These are phyloP conservation scores for Acromyrmex heyeri DNA, from an alignment of 1,140 invertebrate species.

Conservation along the genomic window DNA sequence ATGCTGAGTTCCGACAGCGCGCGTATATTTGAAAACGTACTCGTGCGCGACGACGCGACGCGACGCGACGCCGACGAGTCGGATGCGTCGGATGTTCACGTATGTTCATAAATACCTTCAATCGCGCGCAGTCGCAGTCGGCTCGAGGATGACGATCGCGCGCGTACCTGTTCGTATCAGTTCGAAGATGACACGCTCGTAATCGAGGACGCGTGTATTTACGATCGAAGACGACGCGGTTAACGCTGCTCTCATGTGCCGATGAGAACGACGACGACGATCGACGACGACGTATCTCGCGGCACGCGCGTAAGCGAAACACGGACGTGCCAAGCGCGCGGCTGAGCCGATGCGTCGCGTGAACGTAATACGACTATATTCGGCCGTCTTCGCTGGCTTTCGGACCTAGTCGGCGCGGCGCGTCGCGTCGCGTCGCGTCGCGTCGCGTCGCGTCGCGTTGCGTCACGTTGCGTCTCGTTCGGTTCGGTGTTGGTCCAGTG, in stretches of 20 bases:
- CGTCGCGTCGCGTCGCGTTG: conserved; percentile 54
- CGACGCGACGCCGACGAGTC: background rate
- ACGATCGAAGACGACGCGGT: conserved; percentile 36
- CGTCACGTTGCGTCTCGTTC: conserved; percentile 53
- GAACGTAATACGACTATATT: conserved; percentile 79
- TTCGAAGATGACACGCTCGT: background rate
- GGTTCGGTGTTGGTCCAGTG: conserved; percentile 52
- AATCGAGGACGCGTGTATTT: background rate
- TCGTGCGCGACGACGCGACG: background rate
- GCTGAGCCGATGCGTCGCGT: conserved; percentile 76
- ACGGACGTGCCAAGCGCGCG: conserved; percentile 60
- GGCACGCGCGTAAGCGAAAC: conserved; percentile 56
- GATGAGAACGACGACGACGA: background rate
- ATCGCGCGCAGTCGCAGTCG: conserved; percentile 18
- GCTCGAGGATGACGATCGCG: background rate
- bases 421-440: conserved; percentile 62
- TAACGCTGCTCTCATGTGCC: background rate
- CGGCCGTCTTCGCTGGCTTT: conserved; percentile 64
- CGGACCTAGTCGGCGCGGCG: conserved; percentile 64
- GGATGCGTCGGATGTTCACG: conserved; percentile 17
- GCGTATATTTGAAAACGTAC: conserved; percentile 52
- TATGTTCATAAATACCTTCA: conserved; percentile 50
- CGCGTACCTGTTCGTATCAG: too few species aligned
- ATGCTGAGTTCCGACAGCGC: background rate
- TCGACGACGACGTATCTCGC: conserved; percentile 45